A percentile compares a stretch with the other conserved stretches of the same genome.
Evolutionary conservation across 1,140 invertebrate genomes (phyloP).

Genomic region (Pectinophora gossypiella): DNA sequence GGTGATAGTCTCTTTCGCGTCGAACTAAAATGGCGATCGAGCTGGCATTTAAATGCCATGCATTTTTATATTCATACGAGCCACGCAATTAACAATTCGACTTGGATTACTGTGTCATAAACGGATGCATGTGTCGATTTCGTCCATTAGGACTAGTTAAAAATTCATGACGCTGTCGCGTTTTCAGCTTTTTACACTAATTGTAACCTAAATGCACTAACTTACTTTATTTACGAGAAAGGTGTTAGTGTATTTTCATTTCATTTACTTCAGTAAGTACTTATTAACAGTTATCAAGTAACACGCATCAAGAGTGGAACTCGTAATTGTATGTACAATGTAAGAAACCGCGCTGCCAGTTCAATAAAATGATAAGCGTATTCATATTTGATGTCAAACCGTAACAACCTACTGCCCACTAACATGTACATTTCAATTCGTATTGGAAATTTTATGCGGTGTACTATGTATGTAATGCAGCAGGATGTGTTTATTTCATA

Average conservation of each 20-base stretch:
- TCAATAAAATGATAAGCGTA: neutral
- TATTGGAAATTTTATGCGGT: neutral
- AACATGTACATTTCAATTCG: neutral
- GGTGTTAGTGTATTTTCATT: slow-evolving; percentile 29
- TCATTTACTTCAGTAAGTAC: neutral
- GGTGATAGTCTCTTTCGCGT: slow-evolving; percentile 63
- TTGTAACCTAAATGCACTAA: slow-evolving; percentile 38
- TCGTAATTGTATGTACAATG: neutral
- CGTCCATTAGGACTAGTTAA: slow-evolving; percentile 51
- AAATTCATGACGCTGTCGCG: slow-evolving; percentile 40
- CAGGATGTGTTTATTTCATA: neutral
- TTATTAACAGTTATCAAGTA: too few species aligned
- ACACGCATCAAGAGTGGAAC: neutral
- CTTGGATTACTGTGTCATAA: slow-evolving; percentile 67
- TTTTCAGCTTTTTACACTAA: slow-evolving; percentile 38
- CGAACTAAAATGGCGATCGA: slow-evolving; percentile 62
- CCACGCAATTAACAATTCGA: slow-evolving; percentile 66
- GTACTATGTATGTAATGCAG: neutral
- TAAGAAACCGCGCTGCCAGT: neutral
- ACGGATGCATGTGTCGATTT: slow-evolving; percentile 33
- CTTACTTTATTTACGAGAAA: slow-evolving; percentile 38
- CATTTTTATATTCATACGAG: slow-evolving; percentile 69
- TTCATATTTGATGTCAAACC: neutral
- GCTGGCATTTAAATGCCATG: slow-evolving; percentile 73
- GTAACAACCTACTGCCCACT: too few species aligned